Conservation (phyloP, 1,140 invertebrate species). For the Argopecten irradians region DNA sequence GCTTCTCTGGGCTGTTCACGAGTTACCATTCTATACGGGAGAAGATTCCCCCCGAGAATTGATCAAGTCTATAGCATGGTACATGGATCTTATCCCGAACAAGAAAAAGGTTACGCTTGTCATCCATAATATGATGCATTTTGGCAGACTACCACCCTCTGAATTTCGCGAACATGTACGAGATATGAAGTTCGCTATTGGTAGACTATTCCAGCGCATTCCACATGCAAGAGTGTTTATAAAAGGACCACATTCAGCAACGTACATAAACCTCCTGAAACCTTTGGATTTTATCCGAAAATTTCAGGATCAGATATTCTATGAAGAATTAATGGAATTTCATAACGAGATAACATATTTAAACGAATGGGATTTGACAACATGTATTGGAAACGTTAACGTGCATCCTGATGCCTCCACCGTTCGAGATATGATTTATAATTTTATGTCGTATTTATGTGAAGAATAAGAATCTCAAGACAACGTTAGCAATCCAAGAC, state of each 20-base stretch:
- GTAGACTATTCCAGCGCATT: not conserved
- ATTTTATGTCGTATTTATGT: slow-evolving; percentile 13
- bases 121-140: slow-evolving; percentile 28
- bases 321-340: slow-evolving; percentile 16
- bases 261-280: not conserved
- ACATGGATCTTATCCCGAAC: not conserved
- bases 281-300: slow-evolving; percentile 29
- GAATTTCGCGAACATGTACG: slow-evolving; percentile 30
- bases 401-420: not conserved
- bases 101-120: slow-evolving; percentile 24
- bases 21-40: slow-evolving; percentile 24
- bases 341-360: slow-evolving; percentile 12
- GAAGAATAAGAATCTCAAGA: not conserved
- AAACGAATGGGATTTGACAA: slow-evolving; percentile 35
- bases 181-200: slow-evolving; percentile 4
- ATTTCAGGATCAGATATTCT: slow-evolving; percentile 29
- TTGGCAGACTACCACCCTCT: not conserved
- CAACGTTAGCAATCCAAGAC: too few relatives aligned
- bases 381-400: not conserved
- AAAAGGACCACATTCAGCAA: slow-evolving; percentile 29
- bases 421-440: slow-evolving; percentile 19
- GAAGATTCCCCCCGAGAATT: not conserved
- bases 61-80: slow-evolving; percentile 15
- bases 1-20: slow-evolving; percentile 20
- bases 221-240: slow-evolving; percentile 31